Evolutionary conservation across 2,113 vertebrate genomes (phyloP).

Genomic region (Xiphophorus couchianus): DNA sequence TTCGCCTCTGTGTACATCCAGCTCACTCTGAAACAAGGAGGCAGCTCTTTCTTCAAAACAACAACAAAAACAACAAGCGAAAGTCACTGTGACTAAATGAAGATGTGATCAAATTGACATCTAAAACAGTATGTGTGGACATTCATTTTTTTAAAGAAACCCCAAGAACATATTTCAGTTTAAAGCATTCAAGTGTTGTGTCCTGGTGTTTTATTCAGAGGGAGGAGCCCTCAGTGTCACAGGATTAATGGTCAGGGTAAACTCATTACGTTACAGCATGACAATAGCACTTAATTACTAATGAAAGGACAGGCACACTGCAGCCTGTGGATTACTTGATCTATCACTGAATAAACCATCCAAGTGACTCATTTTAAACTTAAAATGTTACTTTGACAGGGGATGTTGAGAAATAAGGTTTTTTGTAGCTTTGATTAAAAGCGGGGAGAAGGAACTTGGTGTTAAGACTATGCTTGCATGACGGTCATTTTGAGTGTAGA

Average conservation of each 20-base stretch:
- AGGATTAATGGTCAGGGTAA: constrained; percentile 43
- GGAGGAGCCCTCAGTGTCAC: constrained; percentile 45
- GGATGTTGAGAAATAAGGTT: not conserved
- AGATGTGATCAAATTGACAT: not conserved
- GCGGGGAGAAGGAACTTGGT: too few species aligned
- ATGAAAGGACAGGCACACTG: constrained; percentile 39
- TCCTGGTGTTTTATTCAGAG: constrained; percentile 37
- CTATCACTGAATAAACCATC: not conserved
- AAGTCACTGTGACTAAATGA: not conserved
- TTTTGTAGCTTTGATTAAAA: not conserved
- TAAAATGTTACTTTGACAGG: too few species aligned
- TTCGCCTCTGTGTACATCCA: constrained; percentile 46
- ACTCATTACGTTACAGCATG: constrained; percentile 60
- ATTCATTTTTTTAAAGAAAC: too few species aligned
- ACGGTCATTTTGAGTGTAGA: too few species aligned
- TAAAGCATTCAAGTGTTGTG: constrained; percentile 1
- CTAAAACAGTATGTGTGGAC: not conserved
- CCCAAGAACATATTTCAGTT: not conserved
- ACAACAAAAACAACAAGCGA: constrained; percentile 1
- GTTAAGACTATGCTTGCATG: too few species aligned
- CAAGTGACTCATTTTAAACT: not conserved
- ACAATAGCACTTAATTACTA: constrained; percentile 62
- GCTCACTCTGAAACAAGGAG: constrained; percentile 34
- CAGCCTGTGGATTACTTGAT: constrained; percentile 1
- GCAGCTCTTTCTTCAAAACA: constrained; percentile 38